A percentile compares a stretch with the other conserved stretches of the same genome.
Conservation (phyloP, 2,113 vertebrate species). For the Silurus meridionalis region DNA sequence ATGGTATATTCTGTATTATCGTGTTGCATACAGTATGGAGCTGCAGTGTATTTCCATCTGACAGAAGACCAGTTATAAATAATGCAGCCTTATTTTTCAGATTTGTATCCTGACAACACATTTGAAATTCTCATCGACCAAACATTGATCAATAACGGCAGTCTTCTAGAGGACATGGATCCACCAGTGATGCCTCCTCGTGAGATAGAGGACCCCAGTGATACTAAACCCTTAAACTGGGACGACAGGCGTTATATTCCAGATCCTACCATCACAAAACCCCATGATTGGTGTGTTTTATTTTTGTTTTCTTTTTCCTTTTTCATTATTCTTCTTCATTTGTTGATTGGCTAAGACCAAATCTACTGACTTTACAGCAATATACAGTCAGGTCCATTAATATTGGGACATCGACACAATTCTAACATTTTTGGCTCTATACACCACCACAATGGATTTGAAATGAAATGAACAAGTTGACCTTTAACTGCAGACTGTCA, state of each 20-base stretch:
- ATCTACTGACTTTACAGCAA: background rate
- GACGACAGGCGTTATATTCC: conserved; percentile 48
- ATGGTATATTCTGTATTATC: background rate
- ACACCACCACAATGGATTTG: too few species aligned
- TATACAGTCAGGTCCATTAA: too few species aligned
- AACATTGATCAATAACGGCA: conserved; percentile 55
- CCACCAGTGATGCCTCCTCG: conserved; percentile 44
- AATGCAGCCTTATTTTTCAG: conserved; percentile 35
- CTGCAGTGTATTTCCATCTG: background rate
- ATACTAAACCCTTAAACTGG: conserved; percentile 52
- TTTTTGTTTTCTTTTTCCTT: background rate
- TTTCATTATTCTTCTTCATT: background rate
- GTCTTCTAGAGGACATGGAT: conserved; percentile 55
- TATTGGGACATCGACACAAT: too few species aligned
- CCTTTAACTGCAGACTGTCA: too few species aligned
- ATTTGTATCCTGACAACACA: conserved; percentile 58
- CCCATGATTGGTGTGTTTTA: conserved; percentile 48
- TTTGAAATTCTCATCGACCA: conserved; percentile 62
- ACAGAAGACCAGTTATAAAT: background rate
- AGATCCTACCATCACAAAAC: conserved; percentile 49
- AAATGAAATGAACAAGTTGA: too few species aligned
- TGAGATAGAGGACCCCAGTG: conserved; percentile 48
- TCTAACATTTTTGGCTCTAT: too few species aligned
- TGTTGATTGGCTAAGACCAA: background rate
- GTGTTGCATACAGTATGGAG: background rate